phyloP scores from a whole-genome alignment of 2,113 vertebrate species.

The Pseudorhombus dupliciocellatus region DNA sequence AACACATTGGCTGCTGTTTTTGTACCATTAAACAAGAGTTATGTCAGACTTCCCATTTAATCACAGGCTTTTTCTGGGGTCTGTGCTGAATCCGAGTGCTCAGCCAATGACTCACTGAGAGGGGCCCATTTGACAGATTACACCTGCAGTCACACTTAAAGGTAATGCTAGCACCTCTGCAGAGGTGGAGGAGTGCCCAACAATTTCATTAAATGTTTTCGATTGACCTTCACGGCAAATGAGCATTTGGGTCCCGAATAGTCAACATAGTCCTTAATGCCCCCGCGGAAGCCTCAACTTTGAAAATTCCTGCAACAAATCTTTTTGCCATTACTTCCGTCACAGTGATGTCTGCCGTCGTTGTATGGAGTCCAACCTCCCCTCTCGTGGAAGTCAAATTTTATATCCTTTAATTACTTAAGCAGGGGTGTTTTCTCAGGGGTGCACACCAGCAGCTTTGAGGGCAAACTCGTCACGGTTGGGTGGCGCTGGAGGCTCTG shows the following conservation, averaged over 20 bases:
- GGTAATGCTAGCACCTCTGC: conserved; percentile 65
- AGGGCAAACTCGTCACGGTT: conserved; percentile 71
- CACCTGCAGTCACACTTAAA: conserved; percentile 78
- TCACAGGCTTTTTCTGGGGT: conserved; percentile 66
- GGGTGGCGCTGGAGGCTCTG: conserved; percentile 33
- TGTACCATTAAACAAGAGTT: conserved; percentile 80
- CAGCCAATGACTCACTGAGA: conserved; percentile 67
- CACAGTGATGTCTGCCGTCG: conserved; percentile 48
- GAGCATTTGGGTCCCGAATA: conserved; percentile 39
- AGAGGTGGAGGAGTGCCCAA: conserved; percentile 50
- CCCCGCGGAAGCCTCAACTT: conserved; percentile 15
- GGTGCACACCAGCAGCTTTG: conserved; percentile 58
- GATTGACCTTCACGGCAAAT: conserved; percentile 73
- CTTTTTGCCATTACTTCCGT: conserved; percentile 44
- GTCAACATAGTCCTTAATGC: conserved; percentile 49
- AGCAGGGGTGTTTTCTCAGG: conserved; percentile 62
- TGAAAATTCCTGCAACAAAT: conserved; percentile 28
- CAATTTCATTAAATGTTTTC: conserved; percentile 72
- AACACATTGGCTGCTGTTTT: conserved; percentile 74
- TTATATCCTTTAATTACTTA: conserved; percentile 55
- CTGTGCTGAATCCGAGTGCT: conserved; percentile 55
- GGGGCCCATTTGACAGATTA: conserved; percentile 77
- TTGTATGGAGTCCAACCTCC: conserved; percentile 33
- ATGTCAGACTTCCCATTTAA: conserved; percentile 77
- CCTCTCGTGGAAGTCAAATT: conserved; percentile 45